phyloP scores from a whole-genome alignment of 2,888 invertebrate species.

The Plagodis dolabraria region DNA sequence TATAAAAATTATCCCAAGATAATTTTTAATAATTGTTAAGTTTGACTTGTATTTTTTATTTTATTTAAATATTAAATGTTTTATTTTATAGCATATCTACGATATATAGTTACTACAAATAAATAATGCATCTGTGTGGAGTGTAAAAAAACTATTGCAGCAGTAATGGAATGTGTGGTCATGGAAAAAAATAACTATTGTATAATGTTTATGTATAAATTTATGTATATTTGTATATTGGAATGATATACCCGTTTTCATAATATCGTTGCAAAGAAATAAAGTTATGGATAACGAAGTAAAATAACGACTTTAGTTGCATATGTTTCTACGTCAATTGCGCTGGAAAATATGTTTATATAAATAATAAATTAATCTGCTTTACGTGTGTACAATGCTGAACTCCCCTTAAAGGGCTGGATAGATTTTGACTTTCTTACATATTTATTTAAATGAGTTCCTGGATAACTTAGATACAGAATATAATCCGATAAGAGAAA shows the following conservation, averaged over 20 bases:
- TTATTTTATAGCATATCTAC: conserved; percentile 42
- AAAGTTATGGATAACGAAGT: background rate
- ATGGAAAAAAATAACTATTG: conserved; percentile 49
- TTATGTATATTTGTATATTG: conserved; percentile 44
- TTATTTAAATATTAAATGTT: conserved; percentile 29
- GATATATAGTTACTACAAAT: conserved; percentile 40
- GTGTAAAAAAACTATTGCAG: conserved; percentile 71
- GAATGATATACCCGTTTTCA: conserved; percentile 65
- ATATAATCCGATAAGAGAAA: too few species aligned
- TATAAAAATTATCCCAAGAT: too few species aligned
- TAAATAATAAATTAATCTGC: too few species aligned
- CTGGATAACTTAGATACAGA: too few species aligned
- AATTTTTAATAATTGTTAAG: too few species aligned
- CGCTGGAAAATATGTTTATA: too few species aligned
- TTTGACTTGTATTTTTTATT: conserved; percentile 8
- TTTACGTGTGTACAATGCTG: too few species aligned
- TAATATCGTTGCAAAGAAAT: conserved; percentile 23
- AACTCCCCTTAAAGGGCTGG: too few species aligned
- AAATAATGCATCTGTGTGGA: conserved; percentile 41
- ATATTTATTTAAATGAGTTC: too few species aligned
- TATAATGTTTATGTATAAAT: conserved; percentile 30
- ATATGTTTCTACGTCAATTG: too few species aligned
- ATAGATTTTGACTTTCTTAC: too few species aligned
- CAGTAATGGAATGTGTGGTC: conserved; percentile 68
- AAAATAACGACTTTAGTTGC: too few species aligned